A percentile compares a stretch with the other conserved stretches of the same genome.
Conservation (phyloP, 1,140 invertebrate species). For the Ylistrum balloti region DNA sequence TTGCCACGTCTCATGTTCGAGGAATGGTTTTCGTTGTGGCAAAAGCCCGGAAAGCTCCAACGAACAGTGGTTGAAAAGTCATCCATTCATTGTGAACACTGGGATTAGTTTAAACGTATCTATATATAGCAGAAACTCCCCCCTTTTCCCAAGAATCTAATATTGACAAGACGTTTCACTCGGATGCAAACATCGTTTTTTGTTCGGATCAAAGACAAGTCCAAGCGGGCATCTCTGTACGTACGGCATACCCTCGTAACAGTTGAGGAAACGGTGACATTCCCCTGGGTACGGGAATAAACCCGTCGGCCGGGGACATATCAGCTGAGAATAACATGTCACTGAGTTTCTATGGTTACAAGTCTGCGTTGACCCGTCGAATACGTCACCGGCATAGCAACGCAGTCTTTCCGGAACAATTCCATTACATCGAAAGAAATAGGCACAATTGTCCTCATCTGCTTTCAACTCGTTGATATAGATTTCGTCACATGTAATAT, state of each 20-base stretch:
- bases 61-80: no score
- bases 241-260: slow-evolving; percentile 66
- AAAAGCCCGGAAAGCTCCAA: no score
- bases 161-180: neutral
- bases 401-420: slow-evolving; percentile 54
- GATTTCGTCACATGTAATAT: neutral
- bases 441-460: slow-evolving; percentile 66
- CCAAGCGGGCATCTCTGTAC: slow-evolving; percentile 63
- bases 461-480: slow-evolving; percentile 52
- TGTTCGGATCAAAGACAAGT: slow-evolving; percentile 59
- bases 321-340: slow-evolving; percentile 65
- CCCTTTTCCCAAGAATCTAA: no score
- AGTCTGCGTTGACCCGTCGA: slow-evolving; percentile 62
- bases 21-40: no score
- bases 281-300: slow-evolving; percentile 66
- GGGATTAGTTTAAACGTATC: no score
- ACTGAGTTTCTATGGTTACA: slow-evolving; percentile 67
- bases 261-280: slow-evolving; percentile 68
- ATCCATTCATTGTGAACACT: no score
- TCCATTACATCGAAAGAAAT: slow-evolving; percentile 64
- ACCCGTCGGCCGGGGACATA: slow-evolving; percentile 61
- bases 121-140: no score
- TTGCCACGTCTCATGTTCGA: no score
- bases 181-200: slow-evolving; percentile 55
- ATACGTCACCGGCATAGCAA: slow-evolving; percentile 65